Percentiles rank a stretch among this genome's conserved stretches.
phyloP scores from a whole-genome alignment of 2,797 vertebrate genomes.

The Eidolon dupreanum region DNA sequence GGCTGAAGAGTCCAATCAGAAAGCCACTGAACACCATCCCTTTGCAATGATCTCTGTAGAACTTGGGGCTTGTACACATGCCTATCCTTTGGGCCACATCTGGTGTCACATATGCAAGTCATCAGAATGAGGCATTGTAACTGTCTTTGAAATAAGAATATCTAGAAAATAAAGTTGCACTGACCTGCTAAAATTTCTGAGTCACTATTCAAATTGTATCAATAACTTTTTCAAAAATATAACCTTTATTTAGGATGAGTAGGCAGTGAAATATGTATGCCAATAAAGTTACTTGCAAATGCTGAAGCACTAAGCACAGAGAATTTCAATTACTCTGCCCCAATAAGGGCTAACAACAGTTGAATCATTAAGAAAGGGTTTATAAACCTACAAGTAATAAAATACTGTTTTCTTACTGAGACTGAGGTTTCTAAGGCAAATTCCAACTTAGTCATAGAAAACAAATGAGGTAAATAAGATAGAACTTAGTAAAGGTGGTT shows the following conservation, averaged over 20 bases:
- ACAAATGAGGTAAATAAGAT: slow-evolving; percentile 74
- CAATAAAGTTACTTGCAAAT: slow-evolving; percentile 54
- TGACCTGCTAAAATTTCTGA: slow-evolving; percentile 11
- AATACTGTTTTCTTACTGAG: slow-evolving; percentile 67
- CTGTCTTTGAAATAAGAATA: neutral
- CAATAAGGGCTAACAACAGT: slow-evolving; percentile 59
- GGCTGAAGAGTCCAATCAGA: neutral
- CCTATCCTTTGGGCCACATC: neutral
- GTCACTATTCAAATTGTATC: slow-evolving; percentile 50
- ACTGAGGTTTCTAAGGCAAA: slow-evolving; percentile 65
- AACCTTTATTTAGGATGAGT: slow-evolving; percentile 53
- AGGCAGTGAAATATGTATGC: slow-evolving; percentile 65
- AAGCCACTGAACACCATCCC: neutral
- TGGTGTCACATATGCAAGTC: neutral
- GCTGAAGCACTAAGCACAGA: slow-evolving; percentile 47
- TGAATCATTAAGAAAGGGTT: slow-evolving; percentile 66
- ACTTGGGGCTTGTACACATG: neutral
- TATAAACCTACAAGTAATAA: slow-evolving; percentile 75
- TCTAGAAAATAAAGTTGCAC: slow-evolving; percentile 37
- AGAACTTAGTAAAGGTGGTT: slow-evolving; percentile 62
- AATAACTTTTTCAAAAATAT: slow-evolving; percentile 37
- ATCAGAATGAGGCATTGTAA: neutral
- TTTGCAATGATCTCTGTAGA: neutral
- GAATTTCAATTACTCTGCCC: slow-evolving; percentile 67
- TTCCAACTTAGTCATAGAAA: slow-evolving; percentile 68